Evolutionary conservation across 2,113 vertebrate genomes (phyloP).

Genomic region (Vimba vimba): DNA sequence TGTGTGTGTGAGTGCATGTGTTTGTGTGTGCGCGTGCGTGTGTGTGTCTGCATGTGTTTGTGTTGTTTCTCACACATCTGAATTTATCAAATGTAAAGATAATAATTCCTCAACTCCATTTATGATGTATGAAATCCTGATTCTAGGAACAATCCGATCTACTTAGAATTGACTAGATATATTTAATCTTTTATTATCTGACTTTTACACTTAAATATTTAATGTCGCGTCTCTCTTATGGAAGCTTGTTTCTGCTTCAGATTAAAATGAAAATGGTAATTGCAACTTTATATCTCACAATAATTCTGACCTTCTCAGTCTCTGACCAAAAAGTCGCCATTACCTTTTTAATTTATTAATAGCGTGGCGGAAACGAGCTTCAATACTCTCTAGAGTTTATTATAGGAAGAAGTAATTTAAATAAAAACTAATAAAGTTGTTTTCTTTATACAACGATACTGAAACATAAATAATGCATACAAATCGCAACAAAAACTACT

Average conservation of each 20-base stretch:
- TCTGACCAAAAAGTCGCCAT: no score
- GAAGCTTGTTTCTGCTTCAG: no score
- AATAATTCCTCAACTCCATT: not conserved
- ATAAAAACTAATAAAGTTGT: not conserved
- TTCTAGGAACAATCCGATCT: not conserved
- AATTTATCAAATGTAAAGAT: not conserved
- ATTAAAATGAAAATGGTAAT: no score
- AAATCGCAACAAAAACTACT: conserved; percentile 10
- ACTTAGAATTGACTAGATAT: not conserved
- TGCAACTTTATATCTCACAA: no score
- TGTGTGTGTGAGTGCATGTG: not conserved
- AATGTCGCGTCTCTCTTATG: not conserved
- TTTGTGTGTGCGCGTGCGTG: not conserved
- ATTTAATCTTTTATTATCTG: not conserved
- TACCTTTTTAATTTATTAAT: no score
- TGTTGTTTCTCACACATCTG: not conserved
- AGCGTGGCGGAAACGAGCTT: no score
- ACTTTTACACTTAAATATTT: not conserved
- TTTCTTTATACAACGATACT: not conserved
- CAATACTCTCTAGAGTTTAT: not conserved
- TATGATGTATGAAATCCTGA: not conserved
- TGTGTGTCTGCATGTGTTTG: no score
- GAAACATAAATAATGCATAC: conserved; percentile 21
- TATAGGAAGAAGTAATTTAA: not conserved
- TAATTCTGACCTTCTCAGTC: no score